Base-by-base conservation (phyloP, 1,140 invertebrate species). In the Phymorhynchus buccinoides region DNA sequence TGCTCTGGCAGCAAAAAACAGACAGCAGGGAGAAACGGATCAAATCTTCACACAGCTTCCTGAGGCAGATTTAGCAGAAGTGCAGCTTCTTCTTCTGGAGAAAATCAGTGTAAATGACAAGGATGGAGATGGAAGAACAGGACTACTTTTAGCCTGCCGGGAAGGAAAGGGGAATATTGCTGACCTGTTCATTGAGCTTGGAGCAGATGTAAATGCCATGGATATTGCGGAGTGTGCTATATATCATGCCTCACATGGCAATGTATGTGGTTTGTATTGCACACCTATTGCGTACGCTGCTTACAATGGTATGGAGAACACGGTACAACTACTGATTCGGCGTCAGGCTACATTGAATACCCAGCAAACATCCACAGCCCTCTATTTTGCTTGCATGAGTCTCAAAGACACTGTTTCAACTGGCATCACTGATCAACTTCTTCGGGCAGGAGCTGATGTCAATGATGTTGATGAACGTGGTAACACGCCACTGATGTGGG, bases 361-460 rank as follows among this genome's bases (percentile, higher is more conserved):
- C 3, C 32, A 22, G 30, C 14, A 35, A 12, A 27, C 22, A 22
- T 14, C 12, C 22, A 62, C 56, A 62, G 56, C 56, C 56, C 56
- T 62, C 18, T 27, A 62, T 27, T 62, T 62, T 62, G 56, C 56
- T 62, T 12, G 56, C n/a, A 16, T 62, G 56, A 27, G 56, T 27
- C 22, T 27, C 22, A 4, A 0, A 62, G 18, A 62, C 22, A 22
- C 56, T 62, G 56, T 27, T 18, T 62, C 56, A 3, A 27, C 56
- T 62, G 56, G n/a, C 56, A 62, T 62, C 56, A 62, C 56, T 27
- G 22, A 27, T 62, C 56, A 22, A 6, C 22, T 62, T 12, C 56
- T 62, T 62, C 56, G n/a, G 56, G 56, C 56, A 6, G 56, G 56
- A 27, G 77, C 77, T 52, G 77, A 79, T 32, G n/a, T 79, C 30